Base-by-base conservation (phyloP, 2,888 invertebrate genomes). In the Chalcis sispes region DNA sequence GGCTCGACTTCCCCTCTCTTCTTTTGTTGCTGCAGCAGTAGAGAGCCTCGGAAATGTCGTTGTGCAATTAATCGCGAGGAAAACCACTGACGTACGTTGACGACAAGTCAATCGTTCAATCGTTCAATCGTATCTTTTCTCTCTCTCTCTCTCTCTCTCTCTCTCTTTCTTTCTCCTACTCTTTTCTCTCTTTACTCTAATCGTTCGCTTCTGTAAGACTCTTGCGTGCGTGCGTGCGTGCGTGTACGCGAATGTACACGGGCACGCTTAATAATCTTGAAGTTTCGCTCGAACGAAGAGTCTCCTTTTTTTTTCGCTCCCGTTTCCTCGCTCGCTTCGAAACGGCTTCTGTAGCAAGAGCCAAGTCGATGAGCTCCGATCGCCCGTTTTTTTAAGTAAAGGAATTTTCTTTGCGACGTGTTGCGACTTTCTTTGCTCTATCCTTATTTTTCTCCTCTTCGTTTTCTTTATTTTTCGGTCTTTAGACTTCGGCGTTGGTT, bases 1-100 rank as follows among this genome's bases (percentile, higher is more conserved):
- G 18, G 2, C 56, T 32, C 56, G 7, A 15, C 50, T 5, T 61
- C 25, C 48, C 32, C 18, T 18, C 46, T 32, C 64, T 42, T 64
- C 48, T 29, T 50, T 18, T 64, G 64, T 64, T n/a, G 32, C 48
- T 29, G n/a, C 25, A 25, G 15, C 36, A 46, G 46, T 15, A 5
- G 2, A 1, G 27, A 15, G 20, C 25, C 40, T 32, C 42, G 29
- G 23, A 25, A 42, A 42, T 15, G 72, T 29, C 70, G 70, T 70
- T 70, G 64, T 48, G 69, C 75, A 70, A 75, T 75, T 75, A 75
- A 75, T 70, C 58, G 75, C 15, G n/a, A 13, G 23, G 64, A 58
- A 50, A 58, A 58, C 25, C 50, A 52, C 36, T n/a, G n/a, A n/a
- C n/a, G n/a, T n/a, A n/a, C n/a, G n/a, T n/a, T n/a, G n/a, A 62